These are phyloP conservation scores for Stictocephala bisonia DNA, from an alignment of 2,888 invertebrate species.

Conservation along the genomic window DNA sequence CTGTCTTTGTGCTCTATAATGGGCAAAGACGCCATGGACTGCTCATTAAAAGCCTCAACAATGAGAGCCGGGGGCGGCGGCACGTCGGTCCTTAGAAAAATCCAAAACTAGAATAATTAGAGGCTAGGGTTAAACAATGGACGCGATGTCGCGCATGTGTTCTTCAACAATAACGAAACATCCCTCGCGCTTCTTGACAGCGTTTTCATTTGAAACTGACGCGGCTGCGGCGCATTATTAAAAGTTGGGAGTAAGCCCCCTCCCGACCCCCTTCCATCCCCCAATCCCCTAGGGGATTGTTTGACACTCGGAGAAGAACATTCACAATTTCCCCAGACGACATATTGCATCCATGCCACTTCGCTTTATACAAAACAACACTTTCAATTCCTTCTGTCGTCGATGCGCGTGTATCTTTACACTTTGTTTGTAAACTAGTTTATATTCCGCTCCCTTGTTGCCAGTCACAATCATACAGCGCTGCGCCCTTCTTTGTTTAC, in stretches of 20 bases:
- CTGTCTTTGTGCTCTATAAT: slow-evolving; percentile 26
- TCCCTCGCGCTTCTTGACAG: slow-evolving; percentile 45
- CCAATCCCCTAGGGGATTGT: slow-evolving; percentile 41
- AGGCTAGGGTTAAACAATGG: slow-evolving; percentile 34
- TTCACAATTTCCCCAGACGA: slow-evolving; percentile 48
- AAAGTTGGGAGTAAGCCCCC: slow-evolving; percentile 46
- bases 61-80: slow-evolving; percentile 4
- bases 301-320: slow-evolving; percentile 44
- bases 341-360: slow-evolving; percentile 45
- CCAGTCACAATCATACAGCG: slow-evolving; percentile 21
- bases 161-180: slow-evolving; percentile 40
- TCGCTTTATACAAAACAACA: slow-evolving; percentile 44
- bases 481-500: slow-evolving; percentile 30
- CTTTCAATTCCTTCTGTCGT: slow-evolving; percentile 42
- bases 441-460: slow-evolving; percentile 18
- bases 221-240: slow-evolving; percentile 47
- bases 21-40: slow-evolving; percentile 26
- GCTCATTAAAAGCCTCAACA: slow-evolving; percentile 18
- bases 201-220: slow-evolving; percentile 49
- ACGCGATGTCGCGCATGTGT: slow-evolving; percentile 26
- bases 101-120: slow-evolving; percentile 33
- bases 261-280: slow-evolving; percentile 9
- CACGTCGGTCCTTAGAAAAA: slow-evolving; percentile 17
- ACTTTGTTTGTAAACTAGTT: slow-evolving; percentile 32
- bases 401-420: slow-evolving; percentile 22